Conservation (phyloP, 2,888 invertebrate species). For the Prenolepis imparis region DNA sequence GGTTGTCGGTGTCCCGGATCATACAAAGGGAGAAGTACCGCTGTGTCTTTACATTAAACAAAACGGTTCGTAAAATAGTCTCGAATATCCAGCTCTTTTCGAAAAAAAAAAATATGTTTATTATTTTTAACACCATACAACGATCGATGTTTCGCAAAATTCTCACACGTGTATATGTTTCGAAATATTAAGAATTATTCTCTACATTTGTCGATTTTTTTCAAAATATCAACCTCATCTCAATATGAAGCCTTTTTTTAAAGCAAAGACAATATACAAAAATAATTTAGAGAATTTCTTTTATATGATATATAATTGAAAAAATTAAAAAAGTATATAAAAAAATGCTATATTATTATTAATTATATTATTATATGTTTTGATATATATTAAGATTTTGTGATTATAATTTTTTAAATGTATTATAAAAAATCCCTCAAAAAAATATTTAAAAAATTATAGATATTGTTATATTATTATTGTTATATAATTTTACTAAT, state of each 20-base stretch:
- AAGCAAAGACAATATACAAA: too few relatives aligned
- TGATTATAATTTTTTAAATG: too few relatives aligned
- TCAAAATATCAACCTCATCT: neutral
- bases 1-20: constrained; percentile 96
- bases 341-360: too few relatives aligned
- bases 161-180: neutral
- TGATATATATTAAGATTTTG: too few relatives aligned
- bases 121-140: neutral
- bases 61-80: constrained; percentile 86
- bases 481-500: neutral
- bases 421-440: too few relatives aligned
- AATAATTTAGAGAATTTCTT: too few relatives aligned
- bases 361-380: too few relatives aligned
- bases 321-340: too few relatives aligned
- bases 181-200: too few relatives aligned
- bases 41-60: constrained; percentile 94
- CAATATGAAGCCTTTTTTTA: neutral
- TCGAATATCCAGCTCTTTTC: neutral
- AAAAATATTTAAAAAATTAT: too few relatives aligned
- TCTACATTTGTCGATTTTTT: neutral
- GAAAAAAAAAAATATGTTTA: neutral
- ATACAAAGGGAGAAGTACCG: constrained; percentile 96
- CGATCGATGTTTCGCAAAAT: neutral
- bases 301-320: too few relatives aligned
- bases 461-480: too few relatives aligned